These are phyloP conservation scores for Gastracanthus pulcherrimus DNA, from an alignment of 2,888 invertebrate species.

Conservation along the genomic window DNA sequence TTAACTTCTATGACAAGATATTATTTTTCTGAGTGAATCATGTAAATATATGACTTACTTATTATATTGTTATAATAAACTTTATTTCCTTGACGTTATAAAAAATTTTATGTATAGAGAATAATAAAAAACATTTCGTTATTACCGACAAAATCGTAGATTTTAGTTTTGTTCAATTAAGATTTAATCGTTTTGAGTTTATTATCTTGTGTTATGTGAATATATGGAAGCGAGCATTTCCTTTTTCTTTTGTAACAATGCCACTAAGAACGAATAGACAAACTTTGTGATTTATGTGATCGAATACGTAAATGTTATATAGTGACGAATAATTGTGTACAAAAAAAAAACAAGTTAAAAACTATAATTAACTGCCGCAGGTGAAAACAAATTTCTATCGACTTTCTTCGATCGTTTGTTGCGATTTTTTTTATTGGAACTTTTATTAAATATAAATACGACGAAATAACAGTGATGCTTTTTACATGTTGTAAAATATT, in stretches of 20 bases:
- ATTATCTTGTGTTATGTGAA: constrained; percentile 23
- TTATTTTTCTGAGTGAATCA: constrained; percentile 7
- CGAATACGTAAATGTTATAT: constrained; percentile 47
- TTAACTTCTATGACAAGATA: neutral
- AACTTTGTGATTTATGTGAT: constrained; percentile 54
- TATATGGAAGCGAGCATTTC: constrained; percentile 17
- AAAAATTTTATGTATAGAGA: constrained; percentile 39
- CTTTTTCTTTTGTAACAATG: constrained; percentile 25
- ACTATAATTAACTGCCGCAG: constrained; percentile 51
- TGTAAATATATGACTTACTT: constrained; percentile 50
- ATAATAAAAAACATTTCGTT: constrained; percentile 33
- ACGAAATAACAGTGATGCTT: constrained; percentile 52
- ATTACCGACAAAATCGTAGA: constrained; percentile 17
- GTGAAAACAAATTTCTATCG: constrained; percentile 27
- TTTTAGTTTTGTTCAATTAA: constrained; percentile 17
- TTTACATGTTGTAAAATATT: constrained; percentile 55
- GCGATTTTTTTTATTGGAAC: constrained; percentile 51
- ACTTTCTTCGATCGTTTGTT: constrained; percentile 40
- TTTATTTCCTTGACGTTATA: constrained; percentile 40
- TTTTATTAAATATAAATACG: constrained; percentile 37
- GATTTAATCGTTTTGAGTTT: constrained; percentile 24
- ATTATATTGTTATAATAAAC: constrained; percentile 23
- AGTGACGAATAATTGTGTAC: constrained; percentile 41
- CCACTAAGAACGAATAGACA: constrained; percentile 32
- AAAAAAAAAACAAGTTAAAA: constrained; percentile 37